Evolutionary conservation across 2,888 invertebrate species (phyloP).

Genomic region (Sabatieria punctata): DNA sequence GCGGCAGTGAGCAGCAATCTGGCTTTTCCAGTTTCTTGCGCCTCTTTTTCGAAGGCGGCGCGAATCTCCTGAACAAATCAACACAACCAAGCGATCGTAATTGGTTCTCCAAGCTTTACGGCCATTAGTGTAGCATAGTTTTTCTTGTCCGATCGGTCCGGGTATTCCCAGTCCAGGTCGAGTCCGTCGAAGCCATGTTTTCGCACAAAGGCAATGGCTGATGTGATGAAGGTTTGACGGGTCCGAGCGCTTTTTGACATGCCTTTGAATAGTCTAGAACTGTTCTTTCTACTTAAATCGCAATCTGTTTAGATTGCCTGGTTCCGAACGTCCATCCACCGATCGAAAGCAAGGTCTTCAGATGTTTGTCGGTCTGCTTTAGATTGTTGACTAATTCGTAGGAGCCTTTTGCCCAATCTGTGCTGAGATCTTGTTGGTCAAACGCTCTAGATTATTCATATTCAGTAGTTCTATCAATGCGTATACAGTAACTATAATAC

Average conservation of each 20-base stretch:
- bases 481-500: no score
- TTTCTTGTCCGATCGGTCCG: conserved; percentile 50
- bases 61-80: conserved; percentile 18
- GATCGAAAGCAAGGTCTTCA: conserved; percentile 77
- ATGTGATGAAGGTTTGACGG: conserved; percentile 42
- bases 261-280: conserved; percentile 74
- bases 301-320: no score
- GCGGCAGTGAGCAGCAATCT: conserved; percentile 5
- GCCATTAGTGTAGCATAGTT: no score
- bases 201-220: conserved; percentile 27
- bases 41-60: conserved; percentile 19
- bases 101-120: no score
- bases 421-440: conserved; percentile 42
- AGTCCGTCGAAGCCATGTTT: conserved; percentile 32
- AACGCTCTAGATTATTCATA: conserved; percentile 21
- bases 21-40: background rate
- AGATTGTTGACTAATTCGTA: conserved; percentile 66
- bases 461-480: background rate
- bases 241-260: conserved; percentile 31
- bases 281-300: no score
- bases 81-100: no score
- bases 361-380: conserved; percentile 70
- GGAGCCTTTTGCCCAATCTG: conserved; percentile 73
- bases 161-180: conserved; percentile 35
- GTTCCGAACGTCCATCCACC: conserved; percentile 97